Evolutionary conservation across 37 sponge, comb jelly and placozoan species (phyloP).

Genomic region (Petrosia ficiformis): DNA sequence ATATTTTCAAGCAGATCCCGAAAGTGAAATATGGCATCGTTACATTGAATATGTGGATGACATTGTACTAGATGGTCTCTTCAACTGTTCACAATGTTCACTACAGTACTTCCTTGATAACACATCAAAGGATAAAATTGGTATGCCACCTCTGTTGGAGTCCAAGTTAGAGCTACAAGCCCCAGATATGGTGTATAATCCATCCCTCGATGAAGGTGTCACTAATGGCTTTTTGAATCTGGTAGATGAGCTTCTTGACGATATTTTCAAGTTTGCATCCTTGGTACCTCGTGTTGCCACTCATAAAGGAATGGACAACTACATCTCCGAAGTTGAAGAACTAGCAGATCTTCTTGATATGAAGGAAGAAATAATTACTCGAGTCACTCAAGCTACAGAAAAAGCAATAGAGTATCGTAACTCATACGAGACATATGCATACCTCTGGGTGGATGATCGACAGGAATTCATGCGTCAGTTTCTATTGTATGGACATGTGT

Average conservation of each 20-base stretch:
- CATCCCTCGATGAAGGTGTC: conserved; percentile 81
- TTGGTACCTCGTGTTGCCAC: conserved; percentile 84
- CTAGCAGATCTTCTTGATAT: conserved; percentile 87
- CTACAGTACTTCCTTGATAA: conserved; percentile 85
- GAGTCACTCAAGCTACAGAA: conserved; percentile 13
- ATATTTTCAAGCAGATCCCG: conserved; percentile 61
- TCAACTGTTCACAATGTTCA: conserved; percentile 83
- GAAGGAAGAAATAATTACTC: conserved; percentile 73
- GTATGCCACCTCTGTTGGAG: conserved; percentile 80
- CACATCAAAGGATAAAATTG: conserved; percentile 63
- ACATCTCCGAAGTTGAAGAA: conserved; percentile 92
- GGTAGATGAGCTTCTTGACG: conserved; percentile 73
- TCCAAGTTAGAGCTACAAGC: conserved; percentile 92
- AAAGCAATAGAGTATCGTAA: conserved; percentile 73
- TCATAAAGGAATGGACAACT: conserved; percentile 68
- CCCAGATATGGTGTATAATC: conserved; percentile 86
- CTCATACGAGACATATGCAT: conserved; percentile 85
- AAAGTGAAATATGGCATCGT: conserved; percentile 76
- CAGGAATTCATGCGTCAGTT: conserved; percentile 95
- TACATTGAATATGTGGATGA: conserved; percentile 96
- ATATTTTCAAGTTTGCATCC: conserved; percentile 78
- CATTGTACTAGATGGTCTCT: conserved; percentile 91
- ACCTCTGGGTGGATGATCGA: conserved; percentile 96
- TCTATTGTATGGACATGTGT: conserved; percentile 91
- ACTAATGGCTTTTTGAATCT: conserved; percentile 67